phyloP scores from a whole-genome alignment of 2,113 vertebrate genomes.

The Protomyctophum bolini region DNA sequence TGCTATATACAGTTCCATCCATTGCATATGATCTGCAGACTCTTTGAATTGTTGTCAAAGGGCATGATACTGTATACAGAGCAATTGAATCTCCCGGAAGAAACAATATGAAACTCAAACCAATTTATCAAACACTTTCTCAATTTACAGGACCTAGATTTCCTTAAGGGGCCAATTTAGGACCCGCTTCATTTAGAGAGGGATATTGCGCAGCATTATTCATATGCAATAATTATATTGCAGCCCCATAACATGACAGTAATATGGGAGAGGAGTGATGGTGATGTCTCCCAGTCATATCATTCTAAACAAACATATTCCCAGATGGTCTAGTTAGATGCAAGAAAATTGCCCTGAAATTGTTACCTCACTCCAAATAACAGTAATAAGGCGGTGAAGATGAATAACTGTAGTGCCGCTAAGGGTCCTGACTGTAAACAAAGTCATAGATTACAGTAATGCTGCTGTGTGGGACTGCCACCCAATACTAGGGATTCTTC shows the following conservation, averaged over 20 bases:
- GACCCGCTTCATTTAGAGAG: constrained; percentile 68
- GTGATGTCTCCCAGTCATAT: constrained; percentile 84
- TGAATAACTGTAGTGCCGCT: constrained; percentile 77
- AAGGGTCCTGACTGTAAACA: constrained; percentile 63
- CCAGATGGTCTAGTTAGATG: constrained; percentile 88
- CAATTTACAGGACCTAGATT: constrained; percentile 63
- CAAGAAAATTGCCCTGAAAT: constrained; percentile 86
- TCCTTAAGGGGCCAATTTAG: constrained; percentile 74
- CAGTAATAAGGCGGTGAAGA: constrained; percentile 82
- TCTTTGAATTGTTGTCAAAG: constrained; percentile 31
- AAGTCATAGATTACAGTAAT: constrained; percentile 71
- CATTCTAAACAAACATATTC: constrained; percentile 85
- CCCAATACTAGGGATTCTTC: constrained; percentile 34
- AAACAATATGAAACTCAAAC: constrained; percentile 60
- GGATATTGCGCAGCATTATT: constrained; percentile 82
- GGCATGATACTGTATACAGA: constrained; percentile 16
- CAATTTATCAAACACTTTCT: constrained; percentile 74
- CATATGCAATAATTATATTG: constrained; percentile 85
- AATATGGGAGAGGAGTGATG: constrained; percentile 87
- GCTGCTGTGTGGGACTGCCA: constrained; percentile 54
- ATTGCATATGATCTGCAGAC: constrained; percentile 2
- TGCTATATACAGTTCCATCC: neutral
- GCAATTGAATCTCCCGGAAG: constrained; percentile 50
- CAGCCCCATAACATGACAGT: constrained; percentile 86
- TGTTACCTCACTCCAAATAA: constrained; percentile 86